A percentile compares a stretch with the other conserved stretches of the same genome.
These are phyloP conservation scores for Elymnias hypermnestra DNA, from an alignment of 1,140 invertebrate genomes.

Conservation along the genomic window DNA sequence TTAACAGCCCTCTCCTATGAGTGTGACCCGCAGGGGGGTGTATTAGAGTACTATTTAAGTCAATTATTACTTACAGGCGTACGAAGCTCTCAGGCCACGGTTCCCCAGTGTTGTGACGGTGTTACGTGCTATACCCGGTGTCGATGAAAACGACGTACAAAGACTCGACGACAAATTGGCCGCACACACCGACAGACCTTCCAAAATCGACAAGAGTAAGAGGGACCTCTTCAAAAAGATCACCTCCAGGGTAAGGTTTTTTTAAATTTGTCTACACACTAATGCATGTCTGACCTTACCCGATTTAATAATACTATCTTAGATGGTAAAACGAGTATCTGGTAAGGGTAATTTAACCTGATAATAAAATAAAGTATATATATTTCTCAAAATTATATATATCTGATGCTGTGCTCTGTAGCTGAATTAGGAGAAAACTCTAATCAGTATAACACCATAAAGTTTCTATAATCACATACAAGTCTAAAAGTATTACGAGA, in stretches of 20 bases:
- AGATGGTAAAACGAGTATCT: no score
- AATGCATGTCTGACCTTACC: neutral
- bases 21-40: no score
- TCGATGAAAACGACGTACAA: slow-evolving; percentile 85
- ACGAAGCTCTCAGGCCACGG: slow-evolving; percentile 86
- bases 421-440: no score
- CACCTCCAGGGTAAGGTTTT: slow-evolving; percentile 81
- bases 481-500: no score
- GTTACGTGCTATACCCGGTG: slow-evolving; percentile 80
- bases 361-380: no score
- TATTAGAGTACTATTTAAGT: no score
- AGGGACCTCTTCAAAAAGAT: slow-evolving; percentile 94
- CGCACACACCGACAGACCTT: slow-evolving; percentile 81
- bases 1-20: no score
- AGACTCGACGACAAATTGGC: slow-evolving; percentile 90
- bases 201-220: slow-evolving; percentile 91
- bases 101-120: slow-evolving; percentile 81
- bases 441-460: no score
- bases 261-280: neutral
- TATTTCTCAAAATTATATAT: no score
- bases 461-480: no score
- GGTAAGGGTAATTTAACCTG: no score
- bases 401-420: no score
- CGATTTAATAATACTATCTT: neutral
- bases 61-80: slow-evolving; percentile 77